Evolutionary conservation across 1,140 invertebrate genomes (phyloP), one percentile per base, ranked within the genome.

Genomic region (Leptopilina clavipes): DNA sequence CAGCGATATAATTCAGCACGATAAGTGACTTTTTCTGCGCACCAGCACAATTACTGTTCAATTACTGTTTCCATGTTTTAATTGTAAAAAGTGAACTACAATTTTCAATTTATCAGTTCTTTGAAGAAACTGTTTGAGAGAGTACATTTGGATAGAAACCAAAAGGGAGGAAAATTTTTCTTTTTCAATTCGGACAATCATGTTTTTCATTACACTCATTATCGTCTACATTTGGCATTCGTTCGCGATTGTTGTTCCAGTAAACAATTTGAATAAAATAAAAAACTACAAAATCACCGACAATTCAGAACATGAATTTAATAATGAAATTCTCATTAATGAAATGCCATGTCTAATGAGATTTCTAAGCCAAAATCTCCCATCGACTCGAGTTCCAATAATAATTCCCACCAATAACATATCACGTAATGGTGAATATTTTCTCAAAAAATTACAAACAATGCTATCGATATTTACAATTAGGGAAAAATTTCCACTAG

Each of bases 391-490:
- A n/a, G n/a, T 70, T 31, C 43, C 74, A 45, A 37, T 54, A 44
- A 40, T 71, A n/a, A 25, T 43, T 12, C 54, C 52, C 3, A 12
- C 25, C 9, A 37, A 37, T 12, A 48, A n/a, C 2, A 22, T 48
- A 9, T 72, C 56, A 17, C n/a, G 3, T 0, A n/a, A 74, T 14
- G 10, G 44, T 6, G 44, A 77, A n/a, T 2, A 73, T 1, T 44
- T 86, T 0, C 14, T 80, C 6, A 25, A 2, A 0, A 19, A 76
- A 8, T 25, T 86, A 5, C 9, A 45, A 1, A 0, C 8, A 0
- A 5, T 1, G 7, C 76, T 76, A 17, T 52, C 76, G 0, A 72
- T 76, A 48, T 84, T 81, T 76, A 52, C 81, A 8, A 22, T 82
- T 0, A 22, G 75, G 6, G 19, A 14, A 6, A 12, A 79, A 12